Evolutionary conservation across 2,888 invertebrate genomes (phyloP).

Genomic region (Minunthozetes semirufus): DNA sequence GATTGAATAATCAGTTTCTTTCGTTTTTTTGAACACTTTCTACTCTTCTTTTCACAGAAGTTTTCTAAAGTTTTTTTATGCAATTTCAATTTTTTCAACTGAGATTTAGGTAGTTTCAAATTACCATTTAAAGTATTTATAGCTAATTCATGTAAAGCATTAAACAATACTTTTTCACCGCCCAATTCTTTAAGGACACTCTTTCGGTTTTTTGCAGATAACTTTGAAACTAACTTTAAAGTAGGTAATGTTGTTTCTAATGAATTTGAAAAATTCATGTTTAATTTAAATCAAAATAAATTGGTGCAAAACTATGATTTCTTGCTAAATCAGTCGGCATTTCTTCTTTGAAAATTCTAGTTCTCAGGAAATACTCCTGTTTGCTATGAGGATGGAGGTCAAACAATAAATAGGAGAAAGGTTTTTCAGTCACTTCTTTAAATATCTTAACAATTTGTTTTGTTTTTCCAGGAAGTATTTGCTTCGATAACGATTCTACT

Average conservation of each 20-base stretch:
- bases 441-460: conserved; percentile 22
- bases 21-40: neutral
- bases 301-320: neutral
- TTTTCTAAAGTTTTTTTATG: neutral
- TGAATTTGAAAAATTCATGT: neutral
- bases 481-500: neutral
- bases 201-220: neutral
- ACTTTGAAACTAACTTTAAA: neutral
- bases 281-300: neutral
- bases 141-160: conserved; percentile 16
- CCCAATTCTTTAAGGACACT: neutral
- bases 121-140: conserved; percentile 11
- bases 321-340: neutral
- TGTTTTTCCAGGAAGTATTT: conserved; percentile 22
- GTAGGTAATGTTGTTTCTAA: neutral
- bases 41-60: neutral
- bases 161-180: neutral
- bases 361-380: neutral
- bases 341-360: neutral
- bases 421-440: conserved; percentile 30
- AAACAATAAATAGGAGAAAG: conserved; percentile 32
- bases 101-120: neutral
- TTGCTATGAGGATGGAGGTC: conserved; percentile 7
- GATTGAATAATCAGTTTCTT: neutral
- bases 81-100: neutral